Evolutionary conservation across 2,113 vertebrate species (phyloP), one percentile per base, ranked within the genome.

Genomic region (Capreolus pygargus): DNA sequence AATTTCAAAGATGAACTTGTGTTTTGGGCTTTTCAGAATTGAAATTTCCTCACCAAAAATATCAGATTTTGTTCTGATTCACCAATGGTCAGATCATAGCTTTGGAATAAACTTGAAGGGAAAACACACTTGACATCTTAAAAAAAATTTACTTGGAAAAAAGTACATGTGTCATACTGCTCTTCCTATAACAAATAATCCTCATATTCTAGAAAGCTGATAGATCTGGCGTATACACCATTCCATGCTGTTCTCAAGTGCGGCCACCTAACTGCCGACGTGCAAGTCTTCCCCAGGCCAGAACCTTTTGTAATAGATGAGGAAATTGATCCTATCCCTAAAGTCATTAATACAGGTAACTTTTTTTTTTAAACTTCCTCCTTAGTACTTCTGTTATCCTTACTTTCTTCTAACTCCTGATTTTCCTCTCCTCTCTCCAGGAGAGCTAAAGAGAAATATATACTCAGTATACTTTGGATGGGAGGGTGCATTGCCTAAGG

Each of bases 211-310:
- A 99, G 99, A 95, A 99, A 99, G 98, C 98, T 99, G 91, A 99
- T 99, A 96, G 99, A 99, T 95, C 98, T 99, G 93, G 99, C 99
- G 2, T 99, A 99, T 89, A 99, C 99, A 2, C 99, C 99, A 14
- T 99, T 99, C 99, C 99, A 99, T 6, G 99, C 99, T 43, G 99
- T 99, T 55, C 98, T 99, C 97, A 99, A 99, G 97, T 99, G 99
- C 95, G 99, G 99, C 89, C 99, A 99, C 98, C 98, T 99, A 93
- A 99, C 99, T 0, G 99, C 99, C 61, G 99, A 99, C 13, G 99
- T 99, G 91, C 99, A 99, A 98, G 99, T 99, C 67, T 99, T 99
- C 98, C 99, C 99, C 94, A 99, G 99, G 81, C 99, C 99, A 74
- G 99, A 99, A 90, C 99, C 99, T 33, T 99, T 99, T 30, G 94